Evolutionary conservation across 2,888 invertebrate genomes (phyloP), one percentile per base, ranked within the genome.

Genomic region (Cataglyphis livida): DNA sequence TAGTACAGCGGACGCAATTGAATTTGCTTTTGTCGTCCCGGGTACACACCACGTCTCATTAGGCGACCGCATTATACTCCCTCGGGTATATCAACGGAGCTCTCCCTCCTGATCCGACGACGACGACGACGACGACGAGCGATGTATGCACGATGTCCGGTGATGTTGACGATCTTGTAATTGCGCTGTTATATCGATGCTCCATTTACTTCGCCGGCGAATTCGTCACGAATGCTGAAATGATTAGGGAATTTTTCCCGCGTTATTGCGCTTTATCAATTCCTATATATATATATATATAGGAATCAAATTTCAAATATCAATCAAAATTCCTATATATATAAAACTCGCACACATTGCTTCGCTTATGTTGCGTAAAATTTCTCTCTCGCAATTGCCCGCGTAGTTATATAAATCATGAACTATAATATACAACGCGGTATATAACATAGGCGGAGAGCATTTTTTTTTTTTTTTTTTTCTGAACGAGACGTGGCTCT

Each of bases 21-120:
- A 88, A 88, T 87, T 64, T 57, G 84, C 85, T 88, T 87, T 88
- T 81, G 84, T 85, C 88, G 88, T 88, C 76, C 76, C 78, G 64
- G 75, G 84, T 64, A 81, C 78, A 38, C 62, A 82, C 75, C 57
- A 66, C 71, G 85, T 82, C 82, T 88, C 88, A 84, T 87, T 88
- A 87, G 87, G 82, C 75, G 66, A 84, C 81, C 88, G 48, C 87
- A 65, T 87, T 88, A 85, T 84, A 85, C 85, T 75, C 88, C 81
- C 87, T 38, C 54, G 83, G 79, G 81, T 61, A n/a, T 51, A 74
- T 57, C 85, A 84, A 76, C 66, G 59, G 66, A 73, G 44, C 32
- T 15, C 44, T 41, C 51, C 15, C 65, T 78, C 62, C 73, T 59
- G 32, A 59, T 15, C 21, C 59, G 78, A 70, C 32, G 57, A 79